phyloP scores from a whole-genome alignment of 2,113 vertebrate genomes.

The Tychaedon coryphoeus region DNA sequence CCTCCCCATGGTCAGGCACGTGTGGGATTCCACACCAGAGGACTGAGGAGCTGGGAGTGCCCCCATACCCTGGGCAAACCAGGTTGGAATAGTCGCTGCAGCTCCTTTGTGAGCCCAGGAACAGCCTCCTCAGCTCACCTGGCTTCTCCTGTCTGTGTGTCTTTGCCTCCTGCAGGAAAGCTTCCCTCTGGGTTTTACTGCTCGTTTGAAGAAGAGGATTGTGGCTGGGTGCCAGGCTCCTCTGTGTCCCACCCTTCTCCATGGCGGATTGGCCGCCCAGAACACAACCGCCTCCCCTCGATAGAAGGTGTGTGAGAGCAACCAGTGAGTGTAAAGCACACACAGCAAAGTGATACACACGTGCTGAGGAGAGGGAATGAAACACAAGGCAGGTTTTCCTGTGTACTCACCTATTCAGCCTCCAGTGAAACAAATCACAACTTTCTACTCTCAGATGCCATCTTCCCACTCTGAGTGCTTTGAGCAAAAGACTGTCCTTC shows the following conservation, averaged over 20 bases:
- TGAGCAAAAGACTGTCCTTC: neutral
- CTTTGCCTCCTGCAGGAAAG: slow-evolving; percentile 73
- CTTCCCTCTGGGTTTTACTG: slow-evolving; percentile 93
- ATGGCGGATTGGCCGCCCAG: slow-evolving; percentile 78
- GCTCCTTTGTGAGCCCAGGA: neutral
- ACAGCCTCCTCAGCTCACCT: neutral
- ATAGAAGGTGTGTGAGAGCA: slow-evolving; percentile 55
- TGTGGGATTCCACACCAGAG: neutral
- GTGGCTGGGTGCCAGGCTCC: slow-evolving; percentile 80
- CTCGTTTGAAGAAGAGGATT: slow-evolving; percentile 87
- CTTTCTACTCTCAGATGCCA: neutral
- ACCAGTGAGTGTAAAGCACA: neutral
- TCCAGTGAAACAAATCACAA: neutral
- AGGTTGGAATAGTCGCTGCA: neutral
- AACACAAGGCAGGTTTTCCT: neutral
- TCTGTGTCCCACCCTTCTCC: slow-evolving; percentile 29
- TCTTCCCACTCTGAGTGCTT: neutral
- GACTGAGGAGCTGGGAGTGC: neutral
- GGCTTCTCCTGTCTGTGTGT: neutral
- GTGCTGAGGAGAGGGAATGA: neutral
- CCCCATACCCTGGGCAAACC: rapidly evolving
- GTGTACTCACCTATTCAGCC: neutral
- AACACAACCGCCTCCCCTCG: slow-evolving; percentile 28
- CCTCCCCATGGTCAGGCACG: rapidly evolving
- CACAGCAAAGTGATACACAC: neutral